These are phyloP conservation scores for Chouioia cunea DNA, from an alignment of 2,888 invertebrate genomes.

Conservation along the genomic window DNA sequence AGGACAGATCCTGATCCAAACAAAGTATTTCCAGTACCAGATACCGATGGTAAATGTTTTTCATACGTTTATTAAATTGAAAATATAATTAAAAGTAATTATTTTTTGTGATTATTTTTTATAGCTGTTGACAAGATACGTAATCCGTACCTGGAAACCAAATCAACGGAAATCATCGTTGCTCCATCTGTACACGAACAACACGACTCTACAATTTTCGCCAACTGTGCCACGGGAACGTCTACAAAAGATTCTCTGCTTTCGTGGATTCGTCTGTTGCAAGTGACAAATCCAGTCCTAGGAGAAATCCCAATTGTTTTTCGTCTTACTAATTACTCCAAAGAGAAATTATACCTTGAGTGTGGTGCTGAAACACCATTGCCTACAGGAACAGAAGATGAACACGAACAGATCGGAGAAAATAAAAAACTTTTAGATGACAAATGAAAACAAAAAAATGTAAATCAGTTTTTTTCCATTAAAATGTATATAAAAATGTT, in stretches of 20 bases:
- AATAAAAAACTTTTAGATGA: slow-evolving; percentile 16
- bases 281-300: slow-evolving; percentile 81
- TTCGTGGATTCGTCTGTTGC: slow-evolving; percentile 90
- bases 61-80: slow-evolving; percentile 29
- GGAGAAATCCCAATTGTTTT: slow-evolving; percentile 87
- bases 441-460: slow-evolving; percentile 7
- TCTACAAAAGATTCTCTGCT: slow-evolving; percentile 90
- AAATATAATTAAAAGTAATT: slow-evolving; percentile 14
- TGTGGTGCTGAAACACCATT: not conserved
- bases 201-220: slow-evolving; percentile 89
- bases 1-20: slow-evolving; percentile 74
- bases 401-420: not conserved
- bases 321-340: slow-evolving; percentile 71
- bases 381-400: not conserved
- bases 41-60: slow-evolving; percentile 75
- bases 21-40: slow-evolving; percentile 56
- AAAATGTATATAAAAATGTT: slow-evolving; percentile 20
- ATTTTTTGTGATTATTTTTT: slow-evolving; percentile 59
- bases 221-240: slow-evolving; percentile 91
- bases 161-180: slow-evolving; percentile 68
- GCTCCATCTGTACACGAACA: slow-evolving; percentile 88
- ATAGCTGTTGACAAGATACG: slow-evolving; percentile 80
- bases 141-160: slow-evolving; percentile 71
- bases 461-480: slow-evolving; percentile 16
- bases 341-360: slow-evolving; percentile 31